Base-by-base conservation (phyloP, 2,888 invertebrate species). In the Bugula neritina region DNA sequence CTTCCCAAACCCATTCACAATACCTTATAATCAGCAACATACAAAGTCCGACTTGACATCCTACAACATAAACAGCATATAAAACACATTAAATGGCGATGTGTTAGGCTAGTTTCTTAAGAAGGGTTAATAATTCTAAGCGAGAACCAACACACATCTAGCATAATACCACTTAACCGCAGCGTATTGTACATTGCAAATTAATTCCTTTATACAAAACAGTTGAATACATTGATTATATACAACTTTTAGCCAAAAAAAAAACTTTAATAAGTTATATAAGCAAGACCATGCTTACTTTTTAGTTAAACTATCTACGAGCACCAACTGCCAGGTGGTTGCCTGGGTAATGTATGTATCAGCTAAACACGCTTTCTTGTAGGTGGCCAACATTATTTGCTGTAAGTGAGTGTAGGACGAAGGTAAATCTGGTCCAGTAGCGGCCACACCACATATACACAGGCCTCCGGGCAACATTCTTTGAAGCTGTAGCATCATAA, bases 21-120 rank as follows among this genome's bases (percentile, higher is more conserved):
- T 63, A 63, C 63, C 63, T 63, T 63, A 31, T 63, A 63, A 27
- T 63, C 63, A 27, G 13, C 31, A 31, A 63, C 63, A 63, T 25
- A 27, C 29, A 63, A 34, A 31, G 31, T 63, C 13, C 31, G 21
- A 31, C 63, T 63, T 27, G 63, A 63, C 29, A 63, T 31, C 27
- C 63, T 63, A 63, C 27, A 63, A 63, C 5, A 63, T n/a, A 63
- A 43, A 43, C 17, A 43, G 17, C 17, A 43, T n/a, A n/a, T n/a
- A n/a, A n/a, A n/a, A n/a, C n/a, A n/a, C n/a, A n/a, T n/a, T n/a
- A n/a, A n/a, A n/a, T n/a, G n/a, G n/a, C n/a, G n/a, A n/a, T n/a
- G n/a, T n/a, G n/a, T n/a, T n/a, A n/a, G n/a, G n/a, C n/a, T n/a
- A n/a, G n/a, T n/a, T n/a, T n/a, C n/a, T n/a, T n/a, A n/a, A n/a